These are phyloP conservation scores for Pao palembangensis DNA, from an alignment of 2,113 vertebrate species.

Conservation along the genomic window DNA sequence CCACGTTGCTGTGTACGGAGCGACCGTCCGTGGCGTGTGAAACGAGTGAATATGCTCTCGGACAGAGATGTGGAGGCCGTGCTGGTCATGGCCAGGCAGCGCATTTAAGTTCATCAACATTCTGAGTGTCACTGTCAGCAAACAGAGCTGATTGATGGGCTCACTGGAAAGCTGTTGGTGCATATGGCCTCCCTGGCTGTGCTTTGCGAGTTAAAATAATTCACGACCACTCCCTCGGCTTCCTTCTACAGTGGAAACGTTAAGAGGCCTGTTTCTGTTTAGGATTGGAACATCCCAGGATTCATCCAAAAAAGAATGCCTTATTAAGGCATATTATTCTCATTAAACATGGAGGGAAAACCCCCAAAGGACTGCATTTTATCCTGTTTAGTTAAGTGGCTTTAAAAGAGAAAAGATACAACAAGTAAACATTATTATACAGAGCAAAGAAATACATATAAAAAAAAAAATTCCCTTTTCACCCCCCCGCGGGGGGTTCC, in stretches of 20 bases:
- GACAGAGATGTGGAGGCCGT: slow-evolving; percentile 18
- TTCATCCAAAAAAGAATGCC: background rate
- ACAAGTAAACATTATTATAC: background rate
- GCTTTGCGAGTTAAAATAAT: slow-evolving; percentile 11
- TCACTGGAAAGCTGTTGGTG: slow-evolving; percentile 13
- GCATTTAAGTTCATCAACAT: slow-evolving; percentile 42
- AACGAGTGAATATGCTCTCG: background rate
- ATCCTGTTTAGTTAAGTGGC: background rate
- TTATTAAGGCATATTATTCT: background rate
- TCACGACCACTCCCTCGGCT: background rate
- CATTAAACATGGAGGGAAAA: background rate
- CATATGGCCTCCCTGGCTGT: slow-evolving; percentile 12
- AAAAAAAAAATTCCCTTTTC: too few relatives aligned
- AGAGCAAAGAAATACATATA: too few relatives aligned
- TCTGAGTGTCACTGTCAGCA: slow-evolving; percentile 36
- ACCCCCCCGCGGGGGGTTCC: too few relatives aligned
- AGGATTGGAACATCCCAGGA: background rate
- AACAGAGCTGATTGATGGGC: slow-evolving; percentile 49
- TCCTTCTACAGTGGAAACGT: background rate
- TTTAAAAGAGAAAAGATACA: background rate
- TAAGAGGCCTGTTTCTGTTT: background rate
- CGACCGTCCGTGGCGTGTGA: background rate
- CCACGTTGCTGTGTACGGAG: too few relatives aligned
- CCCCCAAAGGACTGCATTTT: background rate
- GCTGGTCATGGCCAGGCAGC: slow-evolving; percentile 29